Evolutionary conservation across 2,113 vertebrate species (phyloP).

Genomic region (Notothenia coriiceps): DNA sequence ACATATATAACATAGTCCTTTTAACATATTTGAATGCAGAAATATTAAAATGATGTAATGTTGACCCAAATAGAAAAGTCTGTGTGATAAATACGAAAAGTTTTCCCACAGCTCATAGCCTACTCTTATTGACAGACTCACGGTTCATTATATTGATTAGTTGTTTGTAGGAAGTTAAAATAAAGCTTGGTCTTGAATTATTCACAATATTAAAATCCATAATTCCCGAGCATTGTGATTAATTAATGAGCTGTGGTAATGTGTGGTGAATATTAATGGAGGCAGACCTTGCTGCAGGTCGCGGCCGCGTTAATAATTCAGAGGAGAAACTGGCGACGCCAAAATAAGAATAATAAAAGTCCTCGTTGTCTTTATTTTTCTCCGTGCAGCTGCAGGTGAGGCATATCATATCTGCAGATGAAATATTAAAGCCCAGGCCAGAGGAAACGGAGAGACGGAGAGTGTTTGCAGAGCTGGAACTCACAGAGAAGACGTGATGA

Average conservation of each 20-base stretch:
- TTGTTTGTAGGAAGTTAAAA: constrained; percentile 48
- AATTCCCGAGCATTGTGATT: constrained; percentile 50
- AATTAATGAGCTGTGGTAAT: constrained; percentile 61
- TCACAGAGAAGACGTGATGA: constrained; percentile 7
- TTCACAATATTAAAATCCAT: constrained; percentile 63
- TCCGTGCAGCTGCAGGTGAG: constrained; percentile 54
- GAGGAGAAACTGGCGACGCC: constrained; percentile 37
- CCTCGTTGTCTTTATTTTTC: constrained; percentile 47
- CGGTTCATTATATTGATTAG: constrained; percentile 35
- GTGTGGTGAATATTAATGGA: constrained; percentile 47
- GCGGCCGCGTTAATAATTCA: constrained; percentile 69
- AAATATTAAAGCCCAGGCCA: constrained; percentile 68
- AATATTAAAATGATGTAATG: too few relatives aligned
- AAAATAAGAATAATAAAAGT: constrained; percentile 65
- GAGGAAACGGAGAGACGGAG: constrained; percentile 40
- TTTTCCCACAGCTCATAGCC: neutral
- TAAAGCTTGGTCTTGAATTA: constrained; percentile 57
- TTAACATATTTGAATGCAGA: too few relatives aligned
- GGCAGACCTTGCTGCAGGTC: constrained; percentile 56
- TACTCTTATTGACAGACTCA: constrained; percentile 1
- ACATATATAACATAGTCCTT: too few relatives aligned
- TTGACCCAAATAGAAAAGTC: too few relatives aligned
- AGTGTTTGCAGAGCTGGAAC: constrained; percentile 37
- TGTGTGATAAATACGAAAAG: too few relatives aligned
- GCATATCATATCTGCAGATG: constrained; percentile 58